A percentile compares a stretch with the other conserved stretches of the same genome.
Conservation (phyloP, 1,140 invertebrate species). For the Drosophila ananassae region DNA sequence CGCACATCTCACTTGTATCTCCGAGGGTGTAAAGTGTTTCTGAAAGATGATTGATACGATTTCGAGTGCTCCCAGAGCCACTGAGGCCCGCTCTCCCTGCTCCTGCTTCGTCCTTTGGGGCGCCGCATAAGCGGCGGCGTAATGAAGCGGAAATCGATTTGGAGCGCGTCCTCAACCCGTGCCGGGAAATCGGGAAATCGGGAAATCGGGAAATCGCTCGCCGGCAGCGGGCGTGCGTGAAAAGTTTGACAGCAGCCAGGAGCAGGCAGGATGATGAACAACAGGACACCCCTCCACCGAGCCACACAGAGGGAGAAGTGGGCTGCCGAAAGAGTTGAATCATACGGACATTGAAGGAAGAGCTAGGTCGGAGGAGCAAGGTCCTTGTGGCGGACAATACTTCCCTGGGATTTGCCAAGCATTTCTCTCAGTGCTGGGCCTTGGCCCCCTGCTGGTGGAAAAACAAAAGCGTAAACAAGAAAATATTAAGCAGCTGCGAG, state of each 20-base stretch:
- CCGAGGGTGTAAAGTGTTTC: slow-evolving; percentile 57
- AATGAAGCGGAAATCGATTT: slow-evolving; percentile 83
- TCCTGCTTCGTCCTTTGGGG: neutral
- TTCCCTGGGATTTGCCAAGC: neutral
- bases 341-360: neutral
- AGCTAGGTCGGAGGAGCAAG: neutral
- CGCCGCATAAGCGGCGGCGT: slow-evolving; percentile 51
- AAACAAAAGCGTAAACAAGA: slow-evolving; percentile 74
- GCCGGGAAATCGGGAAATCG: slow-evolving; percentile 49
- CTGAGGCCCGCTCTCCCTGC: neutral
- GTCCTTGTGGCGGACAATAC: too few species aligned
- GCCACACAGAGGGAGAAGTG: neutral
- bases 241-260: slow-evolving; percentile 62
- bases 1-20: slow-evolving; percentile 8
- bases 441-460: slow-evolving; percentile 7
- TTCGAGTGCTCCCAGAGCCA: slow-evolving; percentile 26
- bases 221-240: slow-evolving; percentile 76
- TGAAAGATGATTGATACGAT: slow-evolving; percentile 76
- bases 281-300: slow-evolving; percentile 19
- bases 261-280: slow-evolving; percentile 61
- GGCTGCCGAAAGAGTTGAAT: neutral
- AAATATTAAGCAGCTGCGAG: slow-evolving; percentile 75
- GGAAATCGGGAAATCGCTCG: slow-evolving; percentile 66
- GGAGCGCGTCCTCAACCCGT: slow-evolving; percentile 62
- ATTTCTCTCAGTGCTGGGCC: slow-evolving; percentile 8